Percentiles rank a stretch among this genome's conserved stretches.
Evolutionary conservation across 2,113 vertebrate genomes (phyloP).

Genomic region (Ceyx melanurus): DNA sequence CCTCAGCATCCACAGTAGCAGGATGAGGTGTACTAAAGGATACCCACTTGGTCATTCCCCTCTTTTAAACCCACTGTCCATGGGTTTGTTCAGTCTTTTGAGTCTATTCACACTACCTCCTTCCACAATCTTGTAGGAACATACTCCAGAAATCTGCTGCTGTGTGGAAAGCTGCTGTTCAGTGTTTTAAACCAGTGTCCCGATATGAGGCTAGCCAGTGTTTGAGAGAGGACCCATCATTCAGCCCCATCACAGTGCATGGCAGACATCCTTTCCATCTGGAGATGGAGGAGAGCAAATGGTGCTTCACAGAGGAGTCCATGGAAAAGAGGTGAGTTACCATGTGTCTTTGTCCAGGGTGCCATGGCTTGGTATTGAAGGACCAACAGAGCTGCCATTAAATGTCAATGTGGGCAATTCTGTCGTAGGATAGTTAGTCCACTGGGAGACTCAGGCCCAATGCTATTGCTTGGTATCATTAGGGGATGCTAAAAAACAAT

Average conservation of each 20-base stretch:
- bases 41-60: neutral
- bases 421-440: neutral
- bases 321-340: neutral
- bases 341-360: neutral
- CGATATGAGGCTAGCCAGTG: neutral
- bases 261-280: neutral
- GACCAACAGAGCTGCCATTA: neutral
- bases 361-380: neutral
- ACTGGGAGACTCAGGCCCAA: accelerated
- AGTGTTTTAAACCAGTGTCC: neutral
- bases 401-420: accelerated
- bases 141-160: neutral
- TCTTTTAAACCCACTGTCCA: neutral
- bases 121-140: neutral
- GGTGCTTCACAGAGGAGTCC: neutral
- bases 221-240: neutral
- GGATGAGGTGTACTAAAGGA: neutral
- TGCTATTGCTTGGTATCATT: neutral
- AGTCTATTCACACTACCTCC: neutral
- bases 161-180: neutral
- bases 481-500: neutral
- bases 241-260: accelerated
- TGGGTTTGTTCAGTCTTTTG: neutral
- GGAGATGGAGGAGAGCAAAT: neutral
- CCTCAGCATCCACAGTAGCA: neutral